Base-by-base conservation (phyloP, 2,113 vertebrate genomes). In the Dicerorhinus sumatrensis region DNA sequence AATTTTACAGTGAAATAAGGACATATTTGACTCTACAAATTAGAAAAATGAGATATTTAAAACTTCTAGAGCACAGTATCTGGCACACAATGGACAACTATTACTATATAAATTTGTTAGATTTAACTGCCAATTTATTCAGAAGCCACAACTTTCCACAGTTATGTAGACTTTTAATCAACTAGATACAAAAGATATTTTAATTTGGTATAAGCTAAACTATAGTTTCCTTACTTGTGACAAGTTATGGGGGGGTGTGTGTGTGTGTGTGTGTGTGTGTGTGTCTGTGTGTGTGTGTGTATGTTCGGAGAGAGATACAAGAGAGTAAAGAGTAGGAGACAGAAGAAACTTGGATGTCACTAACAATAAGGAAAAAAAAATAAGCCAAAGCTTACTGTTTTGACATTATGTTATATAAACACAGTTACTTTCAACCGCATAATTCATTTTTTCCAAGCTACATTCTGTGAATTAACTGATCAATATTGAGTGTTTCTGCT, bases 31-130 rank as follows among this genome's bases (percentile, higher is more conserved):
- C 13, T 91, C 27, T 77, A 81, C 1, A 63, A 12, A 86, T 86
- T 69, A 87, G 51, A 33, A 90, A 96, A 96, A 76, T 85, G 54
- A 86, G 67, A 46, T 51, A 90, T 63, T 95, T 83, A 54, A 91
- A 92, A 93, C 82, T 92, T 33, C 13, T 72, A 33, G 21, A 90
- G 9, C 75, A 75, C 42, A 4, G 12, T 18, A 58, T 33, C 21
- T 95, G 70, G 36, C 14, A 96, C 21, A 76, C 20, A 86, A 80
- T 2, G 73, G 46, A 75, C 18, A 79, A 90, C 6, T 84, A 88
- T 75, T 60, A 42, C 67, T 73, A 89, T 4, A 76, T 23, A 94
- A 65, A 79, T 70, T 85, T 75, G 14, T 63, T 85, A 94, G 58
- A 90, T 88, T 88, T 91, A 83, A 67, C 21, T 63, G 63, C 12